Base-by-base conservation (phyloP, 2,888 invertebrate species). In the Neelides folsomi region DNA sequence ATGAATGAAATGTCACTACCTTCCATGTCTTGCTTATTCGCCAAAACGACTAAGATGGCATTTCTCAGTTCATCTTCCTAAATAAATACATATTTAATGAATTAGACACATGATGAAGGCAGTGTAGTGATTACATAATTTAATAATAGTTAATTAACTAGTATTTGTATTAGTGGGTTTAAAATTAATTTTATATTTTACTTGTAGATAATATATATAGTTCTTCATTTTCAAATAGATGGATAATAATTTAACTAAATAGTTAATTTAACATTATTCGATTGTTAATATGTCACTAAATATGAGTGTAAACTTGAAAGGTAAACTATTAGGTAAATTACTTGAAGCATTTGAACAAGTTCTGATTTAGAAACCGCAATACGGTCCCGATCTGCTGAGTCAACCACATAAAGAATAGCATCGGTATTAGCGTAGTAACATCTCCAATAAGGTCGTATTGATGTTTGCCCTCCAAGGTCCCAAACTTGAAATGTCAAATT, bases 351-450 rank as follows among this genome's bases (percentile, higher is more conserved):
- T 67, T 92, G 89, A 63, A 92, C 81, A 57, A 97, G 76, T 74
- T 97, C 97, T 75, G 97, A 93, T 79, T 95, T 97, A 61, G 95
- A 94, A 74, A 97, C 94, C 66, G 94, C 93, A 78, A 98, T 94
- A 75, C 98, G 77, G 75, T 99, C 98, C 72, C 88, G 82, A 74
- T 99, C 98, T 51, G 93, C 95, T 45, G 95, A 97, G 74, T 99
- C 98, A 47, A 97, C 95, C 50, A 99, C 98, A 75, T 98, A 98
- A 68, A 98, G 97, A 67, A 98, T 95, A 68, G 98, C 98, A 77
- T 99, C 98, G 69, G 98, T 98, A 75, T 98, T 98, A 65, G 95
- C 93, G 72, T 94, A 98, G 73, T 98, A 98, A 79, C 97, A 98
- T 72, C 98, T 79, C 98, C 98, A 98, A 71, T 98, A 98, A 0